Conservation (phyloP, 2,797 vertebrate genomes). For the Amniataba percoides region DNA sequence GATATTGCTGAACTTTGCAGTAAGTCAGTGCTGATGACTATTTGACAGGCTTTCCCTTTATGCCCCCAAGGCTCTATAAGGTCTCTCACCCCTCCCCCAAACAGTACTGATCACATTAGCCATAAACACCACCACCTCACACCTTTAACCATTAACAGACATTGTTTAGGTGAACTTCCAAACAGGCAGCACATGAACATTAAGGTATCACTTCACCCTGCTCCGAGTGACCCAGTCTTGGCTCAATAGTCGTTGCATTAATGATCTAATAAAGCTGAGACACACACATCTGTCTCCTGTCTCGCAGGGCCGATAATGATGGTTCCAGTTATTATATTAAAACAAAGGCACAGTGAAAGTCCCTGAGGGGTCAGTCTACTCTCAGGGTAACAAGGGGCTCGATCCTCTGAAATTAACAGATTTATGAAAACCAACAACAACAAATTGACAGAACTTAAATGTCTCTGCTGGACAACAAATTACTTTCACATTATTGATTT, state of each 20-base stretch:
- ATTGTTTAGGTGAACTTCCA: too few relatives aligned
- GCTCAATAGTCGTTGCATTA: too few relatives aligned
- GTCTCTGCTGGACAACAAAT: too few relatives aligned
- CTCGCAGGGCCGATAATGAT: slow-evolving; percentile 29
- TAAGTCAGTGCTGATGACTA: slow-evolving; percentile 9
- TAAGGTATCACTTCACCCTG: too few relatives aligned
- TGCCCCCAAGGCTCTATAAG: background rate
- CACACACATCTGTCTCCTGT: slow-evolving; percentile 11
- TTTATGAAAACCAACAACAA: too few relatives aligned
- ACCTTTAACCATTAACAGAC: too few relatives aligned
- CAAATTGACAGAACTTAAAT: too few relatives aligned
- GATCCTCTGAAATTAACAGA: slow-evolving; percentile 5
- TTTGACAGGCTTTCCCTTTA: slow-evolving; percentile 10
- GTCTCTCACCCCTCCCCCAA: background rate
- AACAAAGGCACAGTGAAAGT: slow-evolving; percentile 24
- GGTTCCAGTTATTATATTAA: background rate
- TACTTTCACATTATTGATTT: too few relatives aligned
- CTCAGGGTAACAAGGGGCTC: slow-evolving; percentile 21
- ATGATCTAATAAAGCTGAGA: background rate
- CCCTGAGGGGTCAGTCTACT: slow-evolving; percentile 26
- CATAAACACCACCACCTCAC: too few relatives aligned
- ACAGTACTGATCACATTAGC: too few relatives aligned
- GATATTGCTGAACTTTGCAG: slow-evolving; percentile 3
- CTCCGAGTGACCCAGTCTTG: too few relatives aligned
- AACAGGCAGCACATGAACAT: too few relatives aligned